Percentiles rank a stretch among this genome's conserved stretches.
Evolutionary conservation across 2,888 invertebrate species (phyloP).

Genomic region (Hydropsyche betteni): DNA sequence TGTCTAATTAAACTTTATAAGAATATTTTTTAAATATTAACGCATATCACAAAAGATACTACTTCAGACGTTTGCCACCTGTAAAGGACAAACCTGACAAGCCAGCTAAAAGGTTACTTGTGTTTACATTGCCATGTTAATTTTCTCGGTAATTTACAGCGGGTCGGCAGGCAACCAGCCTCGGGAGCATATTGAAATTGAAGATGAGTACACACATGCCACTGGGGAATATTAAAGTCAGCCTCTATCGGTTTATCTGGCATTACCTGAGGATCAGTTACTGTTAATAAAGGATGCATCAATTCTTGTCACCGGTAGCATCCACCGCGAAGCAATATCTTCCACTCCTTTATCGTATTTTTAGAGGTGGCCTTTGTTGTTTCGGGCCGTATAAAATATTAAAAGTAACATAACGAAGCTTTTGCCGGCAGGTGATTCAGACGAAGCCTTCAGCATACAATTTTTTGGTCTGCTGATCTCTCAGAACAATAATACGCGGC

Average conservation of each 20-base stretch:
- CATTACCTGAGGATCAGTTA: too few species aligned
- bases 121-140: constrained; percentile 42
- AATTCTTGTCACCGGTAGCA: too few species aligned
- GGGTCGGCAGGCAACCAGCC: background rate
- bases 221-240: constrained; percentile 10
- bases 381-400: too few species aligned
- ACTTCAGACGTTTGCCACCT: constrained; percentile 6
- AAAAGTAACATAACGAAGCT: too few species aligned
- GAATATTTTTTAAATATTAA: background rate
- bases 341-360: too few species aligned
- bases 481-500: constrained; percentile 33
- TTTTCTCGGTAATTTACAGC: constrained; percentile 41
- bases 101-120: constrained; percentile 41
- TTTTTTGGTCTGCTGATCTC: constrained; percentile 28
- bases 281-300: too few species aligned
- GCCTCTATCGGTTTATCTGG: too few species aligned
- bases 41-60: too few species aligned
- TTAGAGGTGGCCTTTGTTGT: too few species aligned
- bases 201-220: constrained; percentile 17
- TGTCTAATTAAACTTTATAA: background rate
- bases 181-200: constrained; percentile 25
- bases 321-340: too few species aligned
- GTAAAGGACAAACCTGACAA: constrained; percentile 19
- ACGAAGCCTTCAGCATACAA: constrained; percentile 10
- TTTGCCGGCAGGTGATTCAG: background rate